These are phyloP conservation scores for Encarsia formosa DNA, from an alignment of 2,888 invertebrate genomes.

Conservation along the genomic window DNA sequence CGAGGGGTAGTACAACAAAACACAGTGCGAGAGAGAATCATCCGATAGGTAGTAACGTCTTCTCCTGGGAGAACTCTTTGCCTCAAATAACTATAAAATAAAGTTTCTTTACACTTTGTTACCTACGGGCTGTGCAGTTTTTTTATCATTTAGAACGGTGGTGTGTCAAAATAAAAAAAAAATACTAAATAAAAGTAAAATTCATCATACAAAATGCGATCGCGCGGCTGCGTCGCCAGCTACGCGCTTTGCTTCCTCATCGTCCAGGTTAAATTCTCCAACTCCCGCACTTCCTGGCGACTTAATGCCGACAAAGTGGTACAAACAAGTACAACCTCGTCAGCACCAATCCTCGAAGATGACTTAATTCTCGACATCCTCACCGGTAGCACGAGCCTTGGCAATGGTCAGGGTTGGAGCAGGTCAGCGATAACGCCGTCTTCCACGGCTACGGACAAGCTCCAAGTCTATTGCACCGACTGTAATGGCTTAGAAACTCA, in stretches of 20 bases:
- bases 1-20: too few species aligned
- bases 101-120: too few species aligned
- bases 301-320: constrained; percentile 73
- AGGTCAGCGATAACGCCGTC: constrained; percentile 37
- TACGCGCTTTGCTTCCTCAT: constrained; percentile 45
- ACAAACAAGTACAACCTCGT: constrained; percentile 54
- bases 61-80: too few species aligned
- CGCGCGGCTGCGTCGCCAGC: constrained; percentile 40
- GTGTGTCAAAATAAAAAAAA: too few species aligned
- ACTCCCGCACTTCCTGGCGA: constrained; percentile 83
- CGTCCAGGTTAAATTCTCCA: constrained; percentile 56
- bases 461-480: constrained; percentile 44
- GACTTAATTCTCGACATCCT: constrained; percentile 74
- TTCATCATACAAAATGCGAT: constrained; percentile 35
- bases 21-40: too few species aligned
- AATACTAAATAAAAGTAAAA: too few species aligned
- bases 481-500: constrained; percentile 33
- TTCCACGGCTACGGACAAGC: constrained; percentile 34
- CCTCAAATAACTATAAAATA: too few species aligned
- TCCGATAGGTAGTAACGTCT: too few species aligned
- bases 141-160: too few species aligned
- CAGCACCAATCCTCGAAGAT: constrained; percentile 52
- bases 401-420: constrained; percentile 46
- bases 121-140: too few species aligned
- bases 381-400: constrained; percentile 60